These are phyloP conservation scores for Protodeltote pygarga DNA, from an alignment of 2,888 invertebrate species.

Conservation along the genomic window DNA sequence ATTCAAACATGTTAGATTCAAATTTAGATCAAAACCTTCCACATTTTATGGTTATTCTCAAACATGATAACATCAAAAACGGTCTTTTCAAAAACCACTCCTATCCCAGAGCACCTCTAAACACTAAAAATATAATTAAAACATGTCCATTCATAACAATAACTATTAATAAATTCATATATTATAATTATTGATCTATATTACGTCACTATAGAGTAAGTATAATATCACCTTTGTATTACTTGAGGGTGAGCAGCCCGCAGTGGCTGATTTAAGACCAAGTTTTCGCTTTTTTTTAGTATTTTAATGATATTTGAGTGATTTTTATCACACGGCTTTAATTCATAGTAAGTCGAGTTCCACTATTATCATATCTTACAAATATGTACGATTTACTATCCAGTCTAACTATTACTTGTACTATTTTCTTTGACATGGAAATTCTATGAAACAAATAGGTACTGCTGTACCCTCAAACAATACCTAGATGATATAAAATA, in stretches of 20 bases:
- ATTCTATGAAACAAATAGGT: background rate
- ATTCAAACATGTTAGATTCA: no score
- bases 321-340: no score
- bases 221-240: conserved; percentile 3
- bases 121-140: conserved; percentile 22
- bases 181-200: conserved; percentile 52
- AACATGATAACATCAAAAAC: conserved; percentile 7
- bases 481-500: conserved; percentile 6
- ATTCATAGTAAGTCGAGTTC: no score
- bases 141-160: conserved; percentile 39
- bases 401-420: no score
- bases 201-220: conserved; percentile 27
- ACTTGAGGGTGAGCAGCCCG: conserved; percentile 5
- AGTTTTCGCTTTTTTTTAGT: no score
- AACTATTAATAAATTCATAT: conserved; percentile 51
- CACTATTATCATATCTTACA: no score
- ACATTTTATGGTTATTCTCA: no score
- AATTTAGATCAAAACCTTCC: no score
- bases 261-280: no score
- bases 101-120: conserved; percentile 3
- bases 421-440: no score
- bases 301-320: no score
- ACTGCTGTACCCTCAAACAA: background rate
- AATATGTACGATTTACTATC: no score
- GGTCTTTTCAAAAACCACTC: conserved; percentile 5